A percentile compares a stretch with the other conserved stretches of the same genome.
phyloP scores from a whole-genome alignment of 2,797 vertebrate species.

The Prionace glauca region DNA sequence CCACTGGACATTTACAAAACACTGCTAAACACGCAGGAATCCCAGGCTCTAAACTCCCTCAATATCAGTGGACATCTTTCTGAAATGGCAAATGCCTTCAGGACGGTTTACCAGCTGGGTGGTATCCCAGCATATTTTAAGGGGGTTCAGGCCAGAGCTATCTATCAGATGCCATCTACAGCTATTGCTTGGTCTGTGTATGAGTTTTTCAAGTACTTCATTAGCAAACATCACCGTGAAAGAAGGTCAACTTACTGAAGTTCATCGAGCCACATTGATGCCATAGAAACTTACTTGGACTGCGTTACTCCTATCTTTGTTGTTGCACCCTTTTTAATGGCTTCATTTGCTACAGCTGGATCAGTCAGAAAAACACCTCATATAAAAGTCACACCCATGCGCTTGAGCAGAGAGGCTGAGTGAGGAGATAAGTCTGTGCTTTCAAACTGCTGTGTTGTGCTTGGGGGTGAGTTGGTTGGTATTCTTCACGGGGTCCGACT shows the following conservation, averaged over 20 bases:
- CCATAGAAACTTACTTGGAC: conserved; percentile 17
- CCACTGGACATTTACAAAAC: conserved; percentile 98
- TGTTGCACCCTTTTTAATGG: background rate
- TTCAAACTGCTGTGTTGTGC: too few relatives aligned
- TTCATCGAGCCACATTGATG: background rate
- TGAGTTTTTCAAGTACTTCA: conserved; percentile 92
- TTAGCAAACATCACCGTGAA: conserved; percentile 81
- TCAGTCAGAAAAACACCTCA: too few relatives aligned
- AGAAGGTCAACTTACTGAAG: conserved; percentile 61
- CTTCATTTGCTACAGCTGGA: too few relatives aligned
- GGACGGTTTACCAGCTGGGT: conserved; percentile 94
- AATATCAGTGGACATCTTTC: conserved; percentile 77
- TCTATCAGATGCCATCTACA: conserved; percentile 97
- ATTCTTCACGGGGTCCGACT: too few relatives aligned
- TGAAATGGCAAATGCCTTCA: conserved; percentile 93
- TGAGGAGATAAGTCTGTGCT: too few relatives aligned
- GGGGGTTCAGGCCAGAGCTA: conserved; percentile 88
- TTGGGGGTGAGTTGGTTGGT: too few relatives aligned
- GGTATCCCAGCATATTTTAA: conserved; percentile 88
- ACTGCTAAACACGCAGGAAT: conserved; percentile 94
- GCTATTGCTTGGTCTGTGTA: conserved; percentile 98
- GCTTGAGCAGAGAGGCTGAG: too few relatives aligned
- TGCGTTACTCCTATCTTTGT: conserved; percentile 13
- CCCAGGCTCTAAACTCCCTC: conserved; percentile 68
- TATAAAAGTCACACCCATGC: too few relatives aligned